Evolutionary conservation across 2,797 vertebrate species (phyloP).

Genomic region (Emys orbicularis): DNA sequence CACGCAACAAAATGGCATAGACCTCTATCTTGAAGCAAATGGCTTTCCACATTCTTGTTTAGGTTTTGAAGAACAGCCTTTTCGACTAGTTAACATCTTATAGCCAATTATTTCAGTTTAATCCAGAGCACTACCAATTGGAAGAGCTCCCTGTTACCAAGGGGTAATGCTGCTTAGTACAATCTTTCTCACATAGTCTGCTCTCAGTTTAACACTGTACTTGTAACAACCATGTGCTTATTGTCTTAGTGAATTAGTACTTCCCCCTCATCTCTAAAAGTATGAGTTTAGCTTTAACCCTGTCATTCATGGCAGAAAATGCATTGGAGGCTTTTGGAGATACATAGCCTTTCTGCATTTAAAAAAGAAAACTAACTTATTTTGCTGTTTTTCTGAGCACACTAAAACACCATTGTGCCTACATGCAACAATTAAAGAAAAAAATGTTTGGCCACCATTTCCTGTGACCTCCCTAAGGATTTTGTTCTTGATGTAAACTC

Average conservation of each 20-base stretch:
- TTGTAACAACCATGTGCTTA: neutral
- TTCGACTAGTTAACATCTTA: neutral
- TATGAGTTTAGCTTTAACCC: neutral
- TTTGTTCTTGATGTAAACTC: too few relatives aligned
- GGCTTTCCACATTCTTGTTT: neutral
- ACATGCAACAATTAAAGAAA: too few relatives aligned
- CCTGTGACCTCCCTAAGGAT: too few relatives aligned
- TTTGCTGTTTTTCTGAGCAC: neutral
- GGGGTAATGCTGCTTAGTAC: neutral
- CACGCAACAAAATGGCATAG: neutral
- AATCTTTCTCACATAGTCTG: neutral
- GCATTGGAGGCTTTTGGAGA: neutral
- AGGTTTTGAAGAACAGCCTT: neutral
- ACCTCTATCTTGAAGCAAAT: slow-evolving; percentile 4
- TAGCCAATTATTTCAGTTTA: neutral
- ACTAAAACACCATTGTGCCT: neutral
- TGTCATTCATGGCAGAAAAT: neutral
- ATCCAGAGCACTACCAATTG: neutral
- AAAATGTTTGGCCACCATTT: too few relatives aligned
- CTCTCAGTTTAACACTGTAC: neutral
- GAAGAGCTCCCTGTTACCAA: neutral
- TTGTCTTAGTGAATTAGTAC: neutral
- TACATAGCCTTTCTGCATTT: neutral
- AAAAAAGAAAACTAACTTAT: neutral
- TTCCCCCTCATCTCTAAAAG: neutral